Base-by-base conservation (phyloP, 2,888 invertebrate species). In the Sipha maydis region DNA sequence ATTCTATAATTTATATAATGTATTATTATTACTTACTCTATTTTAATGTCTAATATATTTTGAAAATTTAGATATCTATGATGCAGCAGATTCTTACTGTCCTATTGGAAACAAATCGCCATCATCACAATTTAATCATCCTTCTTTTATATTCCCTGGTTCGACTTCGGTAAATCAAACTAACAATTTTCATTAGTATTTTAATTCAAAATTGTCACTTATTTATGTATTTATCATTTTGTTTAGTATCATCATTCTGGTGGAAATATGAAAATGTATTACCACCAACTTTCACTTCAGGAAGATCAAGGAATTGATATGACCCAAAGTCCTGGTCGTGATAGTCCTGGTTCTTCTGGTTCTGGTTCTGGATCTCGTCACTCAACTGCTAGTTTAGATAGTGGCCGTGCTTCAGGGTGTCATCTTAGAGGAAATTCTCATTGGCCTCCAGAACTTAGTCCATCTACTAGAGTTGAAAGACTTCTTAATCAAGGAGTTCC, bases 241-340 rank as follows among this genome's bases (percentile, higher is more conserved):
- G 41, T 69, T 90, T 85, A 90, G 92, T 92, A 92, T 90, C 92
- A 92, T 90, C 92, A 92, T 90, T 17, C 89, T 7, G 38, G 92
- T 91, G 90, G 94, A 95, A 75, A 93, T 93, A 90, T 92, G 92
- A 95, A 96, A 3, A 95, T 95, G 92, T 96, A 96, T 92, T 96
- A 96, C 91, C 96, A 96, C 91, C 96, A 96, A 92, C 93, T 96
- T 90, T 95, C 96, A 89, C 93, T 96, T 90, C 95, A 96, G 91
- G 96, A 97, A 92, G 97, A 97, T 92, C 96, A 96, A 92, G 96
- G 96, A 90, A 97, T 97, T 91, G 96, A 97, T 92, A 95, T 96
- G 94, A 96, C 96, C 90, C 96, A 95, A 95, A 97, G 97, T 91
- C 97, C 97, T 76, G 97, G 97, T n/a, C 94, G 97, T 89, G 97